Percentiles rank a stretch among this genome's conserved stretches.
Conservation (phyloP, 2,797 vertebrate genomes). For the Acipenser transmontanus region DNA sequence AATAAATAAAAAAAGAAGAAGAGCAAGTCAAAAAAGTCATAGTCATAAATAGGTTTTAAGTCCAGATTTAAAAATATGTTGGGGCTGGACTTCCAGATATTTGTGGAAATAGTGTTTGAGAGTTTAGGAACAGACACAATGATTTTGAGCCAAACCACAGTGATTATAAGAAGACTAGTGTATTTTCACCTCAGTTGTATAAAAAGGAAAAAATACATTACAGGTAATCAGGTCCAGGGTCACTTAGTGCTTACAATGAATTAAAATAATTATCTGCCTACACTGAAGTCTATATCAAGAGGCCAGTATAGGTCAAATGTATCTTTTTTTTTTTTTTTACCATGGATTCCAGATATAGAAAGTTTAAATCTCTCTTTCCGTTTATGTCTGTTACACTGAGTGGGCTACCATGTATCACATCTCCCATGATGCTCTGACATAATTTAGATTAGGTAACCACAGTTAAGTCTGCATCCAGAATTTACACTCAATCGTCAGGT, state of each 20-base stretch:
- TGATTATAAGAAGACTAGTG: background rate
- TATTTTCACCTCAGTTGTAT: background rate
- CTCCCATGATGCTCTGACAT: too few species aligned
- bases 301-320: too few species aligned
- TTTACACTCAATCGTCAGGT: too few species aligned
- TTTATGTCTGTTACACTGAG: too few species aligned
- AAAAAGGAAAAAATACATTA: background rate
- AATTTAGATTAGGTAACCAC: too few species aligned
- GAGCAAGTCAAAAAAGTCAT: background rate
- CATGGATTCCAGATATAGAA: too few species aligned
- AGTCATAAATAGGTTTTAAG: background rate
- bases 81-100: background rate
- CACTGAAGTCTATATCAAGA: too few species aligned
- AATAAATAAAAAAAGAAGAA: background rate
- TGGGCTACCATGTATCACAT: too few species aligned
- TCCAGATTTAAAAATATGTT: background rate
- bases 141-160: background rate
- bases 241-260: background rate
- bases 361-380: too few species aligned
- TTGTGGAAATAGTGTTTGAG: background rate
- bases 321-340: too few species aligned
- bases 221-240: background rate
- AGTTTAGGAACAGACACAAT: background rate
- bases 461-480: too few species aligned
- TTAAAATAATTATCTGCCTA: too few species aligned